A percentile compares a stretch with the other conserved stretches of the same genome.
These are phyloP conservation scores for Danaus melanippus DNA, from an alignment of 1,140 invertebrate genomes.

Conservation along the genomic window DNA sequence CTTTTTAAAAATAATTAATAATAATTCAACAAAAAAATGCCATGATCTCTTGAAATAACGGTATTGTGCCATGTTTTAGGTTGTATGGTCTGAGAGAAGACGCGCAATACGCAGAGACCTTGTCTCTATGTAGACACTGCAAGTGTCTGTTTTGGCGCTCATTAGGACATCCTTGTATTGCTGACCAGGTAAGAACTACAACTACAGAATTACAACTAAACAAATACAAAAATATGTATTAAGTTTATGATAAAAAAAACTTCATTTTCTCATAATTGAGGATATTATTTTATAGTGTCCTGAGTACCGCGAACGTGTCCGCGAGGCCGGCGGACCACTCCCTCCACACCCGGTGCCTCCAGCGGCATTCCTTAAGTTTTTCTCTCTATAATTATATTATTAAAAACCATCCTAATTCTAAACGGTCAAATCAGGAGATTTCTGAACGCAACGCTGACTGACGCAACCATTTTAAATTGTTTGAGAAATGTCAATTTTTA, in stretches of 20 bases:
- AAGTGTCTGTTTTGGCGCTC: conserved; percentile 97
- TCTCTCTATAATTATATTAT: conserved; percentile 79
- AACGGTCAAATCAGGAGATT: no score
- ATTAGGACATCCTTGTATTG: conserved; percentile 91
- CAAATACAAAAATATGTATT: background rate
- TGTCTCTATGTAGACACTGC: conserved; percentile 95
- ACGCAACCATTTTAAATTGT: no score
- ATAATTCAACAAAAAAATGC: background rate
- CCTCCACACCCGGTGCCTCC: conserved; percentile 89
- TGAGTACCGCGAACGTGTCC: conserved; percentile 83
- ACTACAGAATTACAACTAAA: background rate
- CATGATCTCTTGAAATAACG: background rate
- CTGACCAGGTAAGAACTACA: conserved; percentile 74
- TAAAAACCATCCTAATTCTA: no score
- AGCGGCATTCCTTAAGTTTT: conserved; percentile 91
- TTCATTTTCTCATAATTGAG: background rate
- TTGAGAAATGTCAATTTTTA: no score
- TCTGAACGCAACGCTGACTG: no score
- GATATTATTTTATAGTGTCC: conserved; percentile 71
- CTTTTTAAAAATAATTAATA: background rate
- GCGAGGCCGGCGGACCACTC: conserved; percentile 84
- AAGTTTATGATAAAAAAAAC: no score
- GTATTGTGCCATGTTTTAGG: conserved; percentile 66
- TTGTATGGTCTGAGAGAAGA: conserved; percentile 92
- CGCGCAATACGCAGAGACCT: conserved; percentile 90